A percentile compares a stretch with the other conserved stretches of the same genome.
phyloP scores from a whole-genome alignment of 2,888 invertebrate genomes.

The Hirtodrosophila confusa region DNA sequence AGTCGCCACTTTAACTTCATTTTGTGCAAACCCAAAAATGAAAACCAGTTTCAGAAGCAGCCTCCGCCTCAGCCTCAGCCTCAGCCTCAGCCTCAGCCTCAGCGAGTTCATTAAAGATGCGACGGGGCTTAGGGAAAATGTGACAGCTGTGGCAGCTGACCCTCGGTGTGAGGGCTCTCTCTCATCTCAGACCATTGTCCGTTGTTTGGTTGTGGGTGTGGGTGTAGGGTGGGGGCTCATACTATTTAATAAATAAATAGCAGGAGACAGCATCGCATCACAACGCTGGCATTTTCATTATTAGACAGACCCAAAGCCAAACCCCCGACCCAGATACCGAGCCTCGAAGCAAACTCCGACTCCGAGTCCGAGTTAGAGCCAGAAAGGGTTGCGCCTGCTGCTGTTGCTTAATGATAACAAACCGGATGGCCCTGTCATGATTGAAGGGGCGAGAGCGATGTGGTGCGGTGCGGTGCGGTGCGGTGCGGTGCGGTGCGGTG shows the following conservation, averaged over 20 bases:
- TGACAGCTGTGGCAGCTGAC: conserved; percentile 77
- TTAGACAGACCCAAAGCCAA: conserved; percentile 8
- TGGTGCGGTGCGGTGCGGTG: no score
- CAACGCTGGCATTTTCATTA: conserved; percentile 69
- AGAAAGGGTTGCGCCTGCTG: conserved; percentile 54
- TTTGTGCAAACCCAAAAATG: conserved; percentile 46
- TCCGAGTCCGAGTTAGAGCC: conserved; percentile 2
- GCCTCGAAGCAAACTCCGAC: conserved; percentile 1
- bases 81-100: conserved; percentile 15
- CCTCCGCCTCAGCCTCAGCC: conserved; percentile 6
- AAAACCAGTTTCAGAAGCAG: conserved; percentile 55
- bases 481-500: no score
- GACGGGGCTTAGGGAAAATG: conserved; percentile 68
- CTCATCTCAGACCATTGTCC: conserved; percentile 28
- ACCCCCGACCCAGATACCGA: conserved; percentile 2
- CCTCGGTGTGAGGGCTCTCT: conserved; percentile 31
- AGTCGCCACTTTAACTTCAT: conserved; percentile 61
- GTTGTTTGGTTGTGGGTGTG: conserved; percentile 12
- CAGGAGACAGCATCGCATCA: conserved; percentile 56
- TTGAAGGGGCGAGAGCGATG: conserved; percentile 29
- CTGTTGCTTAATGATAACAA: conserved; percentile 75
- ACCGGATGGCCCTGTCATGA: conserved; percentile 60
- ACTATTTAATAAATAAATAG: conserved; percentile 76
- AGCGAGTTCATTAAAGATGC: conserved; percentile 62
- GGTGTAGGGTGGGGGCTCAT: conserved; percentile 25